Conservation (phyloP, 2,888 invertebrate genomes). For the Xylota segnis region DNA sequence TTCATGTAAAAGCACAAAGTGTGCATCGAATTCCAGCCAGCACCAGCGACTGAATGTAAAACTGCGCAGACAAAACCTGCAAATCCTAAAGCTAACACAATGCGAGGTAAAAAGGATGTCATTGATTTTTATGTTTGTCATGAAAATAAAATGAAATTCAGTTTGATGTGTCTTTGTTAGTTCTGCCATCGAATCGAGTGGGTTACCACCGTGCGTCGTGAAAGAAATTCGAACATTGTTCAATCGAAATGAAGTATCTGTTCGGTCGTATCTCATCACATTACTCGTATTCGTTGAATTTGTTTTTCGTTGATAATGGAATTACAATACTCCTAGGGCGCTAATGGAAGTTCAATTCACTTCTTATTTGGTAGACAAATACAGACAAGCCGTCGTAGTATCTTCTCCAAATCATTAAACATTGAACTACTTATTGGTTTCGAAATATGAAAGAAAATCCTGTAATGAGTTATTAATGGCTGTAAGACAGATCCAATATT, state of each 20-base stretch:
- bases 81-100: background rate
- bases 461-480: constrained; percentile 38
- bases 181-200: background rate
- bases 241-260: background rate
- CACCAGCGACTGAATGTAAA: background rate
- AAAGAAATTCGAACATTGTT: background rate
- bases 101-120: background rate
- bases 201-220: background rate
- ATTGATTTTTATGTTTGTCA: background rate
- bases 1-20: constrained; percentile 6
- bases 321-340: background rate
- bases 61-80: background rate
- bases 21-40: background rate
- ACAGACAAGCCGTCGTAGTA: background rate
- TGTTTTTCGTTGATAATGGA: background rate
- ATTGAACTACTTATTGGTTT: background rate
- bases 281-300: background rate
- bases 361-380: too few species aligned
- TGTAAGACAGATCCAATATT: constrained; percentile 27
- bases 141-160: background rate
- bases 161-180: background rate
- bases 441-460: constrained; percentile 3
- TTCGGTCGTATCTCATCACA: background rate
- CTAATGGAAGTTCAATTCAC: background rate
- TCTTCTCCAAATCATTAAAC: background rate